Percentiles rank a stretch among this genome's conserved stretches.
Conservation (phyloP, 1,140 invertebrate species). For the Drosophila erecta region DNA sequence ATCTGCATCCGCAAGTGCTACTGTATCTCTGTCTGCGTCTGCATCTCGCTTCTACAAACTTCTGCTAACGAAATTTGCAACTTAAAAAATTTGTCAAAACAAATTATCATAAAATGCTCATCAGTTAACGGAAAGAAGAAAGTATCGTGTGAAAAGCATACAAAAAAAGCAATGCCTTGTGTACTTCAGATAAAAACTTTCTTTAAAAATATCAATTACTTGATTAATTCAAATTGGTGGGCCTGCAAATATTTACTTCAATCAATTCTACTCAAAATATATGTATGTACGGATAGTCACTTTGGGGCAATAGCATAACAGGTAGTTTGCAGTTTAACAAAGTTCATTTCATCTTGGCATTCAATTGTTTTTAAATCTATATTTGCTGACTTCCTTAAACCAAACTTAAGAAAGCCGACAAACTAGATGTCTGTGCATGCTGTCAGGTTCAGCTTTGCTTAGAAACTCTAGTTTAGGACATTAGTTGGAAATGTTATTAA, state of each 20-base stretch:
- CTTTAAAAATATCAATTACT: background rate
- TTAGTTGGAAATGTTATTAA: slow-evolving; percentile 23
- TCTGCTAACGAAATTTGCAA: slow-evolving; percentile 52
- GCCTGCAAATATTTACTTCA: no score
- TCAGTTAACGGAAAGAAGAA: slow-evolving; percentile 31
- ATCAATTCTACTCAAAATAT: background rate
- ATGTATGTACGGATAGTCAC: no score
- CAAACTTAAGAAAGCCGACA: no score
- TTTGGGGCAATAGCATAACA: no score
- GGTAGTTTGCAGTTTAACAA: no score
- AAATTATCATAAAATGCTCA: slow-evolving; percentile 76
- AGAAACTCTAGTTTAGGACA: background rate
- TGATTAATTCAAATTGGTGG: background rate
- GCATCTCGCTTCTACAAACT: background rate
- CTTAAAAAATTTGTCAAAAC: slow-evolving; percentile 76
- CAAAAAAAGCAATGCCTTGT: slow-evolving; percentile 9
- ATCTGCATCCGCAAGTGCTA: slow-evolving; percentile 23
- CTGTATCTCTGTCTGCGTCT: slow-evolving; percentile 13
- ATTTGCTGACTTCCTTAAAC: no score
- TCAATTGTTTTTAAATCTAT: no score
- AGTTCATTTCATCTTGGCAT: no score
- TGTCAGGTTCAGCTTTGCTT: background rate
- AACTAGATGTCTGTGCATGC: no score
- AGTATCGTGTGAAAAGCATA: no score
- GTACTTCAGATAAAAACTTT: background rate